Percentiles rank a stretch among this genome's conserved stretches.
Conservation (phyloP, 2,113 vertebrate genomes). For the Pionites leucogaster region DNA sequence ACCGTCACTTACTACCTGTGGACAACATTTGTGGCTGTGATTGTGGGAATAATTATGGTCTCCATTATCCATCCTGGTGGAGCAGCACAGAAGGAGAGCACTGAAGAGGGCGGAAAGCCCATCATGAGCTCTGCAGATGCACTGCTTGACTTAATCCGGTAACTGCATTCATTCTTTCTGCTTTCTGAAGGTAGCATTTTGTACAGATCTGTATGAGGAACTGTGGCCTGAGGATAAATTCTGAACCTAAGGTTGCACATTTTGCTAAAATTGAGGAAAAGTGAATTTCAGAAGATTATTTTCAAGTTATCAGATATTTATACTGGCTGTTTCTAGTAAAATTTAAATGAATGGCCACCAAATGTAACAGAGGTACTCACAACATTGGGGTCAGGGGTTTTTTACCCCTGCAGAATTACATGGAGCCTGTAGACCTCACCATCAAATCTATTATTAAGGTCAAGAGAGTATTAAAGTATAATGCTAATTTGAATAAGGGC, state of each 20-base stretch:
- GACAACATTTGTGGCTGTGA: conserved; percentile 96
- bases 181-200: not conserved
- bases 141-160: conserved; percentile 95
- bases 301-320: not conserved
- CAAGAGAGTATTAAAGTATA: not conserved
- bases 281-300: not conserved
- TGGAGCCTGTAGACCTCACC: not conserved
- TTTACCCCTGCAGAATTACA: not conserved
- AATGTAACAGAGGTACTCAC: not conserved
- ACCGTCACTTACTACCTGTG: conserved; percentile 97
- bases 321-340: not conserved
- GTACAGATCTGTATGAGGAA: not conserved
- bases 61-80: conserved; percentile 95
- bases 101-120: conserved; percentile 87
- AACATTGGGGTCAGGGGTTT: not conserved
- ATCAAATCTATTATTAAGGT: not conserved
- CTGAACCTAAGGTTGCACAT: not conserved
- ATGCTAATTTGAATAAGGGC: not conserved
- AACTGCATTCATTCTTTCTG: conserved; percentile 12
- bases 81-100: conserved; percentile 91
- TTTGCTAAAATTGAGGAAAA: not conserved
- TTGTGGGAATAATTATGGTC: conserved; percentile 97
- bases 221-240: not conserved
- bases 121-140: conserved; percentile 97
- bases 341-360: not conserved